A percentile compares a stretch with the other conserved stretches of the same genome.
Conservation (phyloP, 2,113 vertebrate genomes). For the Calonectris borealis region DNA sequence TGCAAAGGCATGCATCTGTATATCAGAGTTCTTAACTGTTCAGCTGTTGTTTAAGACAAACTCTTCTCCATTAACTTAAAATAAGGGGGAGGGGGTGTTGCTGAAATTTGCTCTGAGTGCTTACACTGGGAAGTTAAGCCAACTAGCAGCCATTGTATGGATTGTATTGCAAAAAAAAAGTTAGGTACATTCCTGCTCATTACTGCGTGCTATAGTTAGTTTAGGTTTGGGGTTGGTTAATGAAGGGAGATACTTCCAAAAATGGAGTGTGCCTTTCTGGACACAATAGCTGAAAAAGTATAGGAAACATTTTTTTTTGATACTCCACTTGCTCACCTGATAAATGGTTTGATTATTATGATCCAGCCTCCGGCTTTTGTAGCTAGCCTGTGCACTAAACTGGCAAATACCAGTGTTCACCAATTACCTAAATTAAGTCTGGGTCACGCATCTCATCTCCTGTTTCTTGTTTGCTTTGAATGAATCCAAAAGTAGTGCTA, state of each 20-base stretch:
- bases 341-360: neutral
- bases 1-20: neutral
- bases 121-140: neutral
- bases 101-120: neutral
- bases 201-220: neutral
- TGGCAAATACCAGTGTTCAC: constrained; percentile 22
- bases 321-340: neutral
- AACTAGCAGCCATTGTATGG: neutral
- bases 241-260: neutral
- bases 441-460: constrained; percentile 19
- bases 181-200: neutral
- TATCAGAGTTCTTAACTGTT: neutral
- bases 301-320: neutral
- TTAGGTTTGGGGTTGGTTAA: neutral
- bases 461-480: constrained; percentile 57
- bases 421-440: constrained; percentile 35
- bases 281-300: neutral
- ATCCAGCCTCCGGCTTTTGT: constrained; percentile 50
- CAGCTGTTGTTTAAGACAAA: neutral
- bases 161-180: neutral
- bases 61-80: neutral
- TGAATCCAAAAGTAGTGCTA: constrained; percentile 46
- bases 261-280: neutral
- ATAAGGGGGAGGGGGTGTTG: neutral
- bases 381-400: neutral